Conservation (phyloP, 2,113 vertebrate species). For the Takifugu flavidus region DNA sequence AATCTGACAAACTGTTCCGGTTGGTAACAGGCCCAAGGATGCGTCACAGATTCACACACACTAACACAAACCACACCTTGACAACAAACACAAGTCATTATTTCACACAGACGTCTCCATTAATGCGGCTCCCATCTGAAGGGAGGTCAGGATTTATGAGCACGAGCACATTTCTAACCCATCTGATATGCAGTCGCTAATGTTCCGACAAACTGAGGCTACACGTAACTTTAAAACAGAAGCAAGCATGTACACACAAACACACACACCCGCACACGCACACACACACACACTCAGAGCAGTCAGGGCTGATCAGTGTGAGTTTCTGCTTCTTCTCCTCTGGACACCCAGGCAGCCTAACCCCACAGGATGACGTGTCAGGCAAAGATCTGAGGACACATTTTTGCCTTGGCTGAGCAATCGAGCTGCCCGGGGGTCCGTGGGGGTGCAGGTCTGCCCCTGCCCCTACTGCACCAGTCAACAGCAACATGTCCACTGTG, state of each 20-base stretch:
- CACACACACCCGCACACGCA: neutral
- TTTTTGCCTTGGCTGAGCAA: slow-evolving; percentile 74
- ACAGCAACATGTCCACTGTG: slow-evolving; percentile 47
- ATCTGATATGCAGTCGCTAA: neutral
- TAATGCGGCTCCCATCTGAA: neutral
- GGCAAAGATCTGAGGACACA: slow-evolving; percentile 74
- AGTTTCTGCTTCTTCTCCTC: slow-evolving; percentile 45
- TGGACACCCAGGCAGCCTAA: slow-evolving; percentile 30
- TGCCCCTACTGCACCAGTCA: slow-evolving; percentile 48
- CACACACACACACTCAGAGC: slow-evolving; percentile 2
- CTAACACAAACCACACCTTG: slow-evolving; percentile 31
- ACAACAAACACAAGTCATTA: neutral
- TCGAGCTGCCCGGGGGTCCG: slow-evolving; percentile 59
- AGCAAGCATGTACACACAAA: neutral
- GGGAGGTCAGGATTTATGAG: neutral
- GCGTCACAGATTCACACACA: slow-evolving; percentile 43
- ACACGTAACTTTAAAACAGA: neutral
- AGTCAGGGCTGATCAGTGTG: slow-evolving; percentile 59
- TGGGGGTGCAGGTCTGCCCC: slow-evolving; percentile 54
- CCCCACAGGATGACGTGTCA: slow-evolving; percentile 68
- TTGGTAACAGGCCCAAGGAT: slow-evolving; percentile 58
- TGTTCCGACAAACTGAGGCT: neutral
- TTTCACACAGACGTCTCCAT: neutral
- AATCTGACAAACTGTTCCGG: slow-evolving; percentile 69
- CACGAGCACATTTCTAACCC: neutral